phyloP scores from a whole-genome alignment of 2,113 vertebrate genomes.

The Callocephalon fimbriatum region DNA sequence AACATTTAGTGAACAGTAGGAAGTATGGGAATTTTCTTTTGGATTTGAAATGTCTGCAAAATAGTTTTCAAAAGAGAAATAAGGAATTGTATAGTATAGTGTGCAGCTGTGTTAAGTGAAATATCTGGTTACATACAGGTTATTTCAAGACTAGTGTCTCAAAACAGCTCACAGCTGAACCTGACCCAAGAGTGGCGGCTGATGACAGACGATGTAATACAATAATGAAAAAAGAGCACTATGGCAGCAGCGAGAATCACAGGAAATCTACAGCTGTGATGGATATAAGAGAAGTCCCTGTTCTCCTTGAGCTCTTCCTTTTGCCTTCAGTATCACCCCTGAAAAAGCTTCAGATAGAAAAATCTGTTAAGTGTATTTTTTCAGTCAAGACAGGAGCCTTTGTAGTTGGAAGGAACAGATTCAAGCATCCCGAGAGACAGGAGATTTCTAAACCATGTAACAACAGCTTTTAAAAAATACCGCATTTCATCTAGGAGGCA shows the following conservation, averaged over 20 bases:
- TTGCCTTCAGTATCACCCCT: not conserved
- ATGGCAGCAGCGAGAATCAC: not conserved
- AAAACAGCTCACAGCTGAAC: not conserved
- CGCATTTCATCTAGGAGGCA: not conserved
- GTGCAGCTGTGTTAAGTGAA: slow-evolving; percentile 24
- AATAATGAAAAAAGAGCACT: slow-evolving; percentile 9
- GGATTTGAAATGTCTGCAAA: not conserved
- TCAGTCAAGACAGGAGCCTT: not conserved
- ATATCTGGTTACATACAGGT: not conserved
- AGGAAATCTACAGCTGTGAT: not conserved
- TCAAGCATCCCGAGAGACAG: not conserved
- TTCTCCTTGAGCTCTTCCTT: not conserved
- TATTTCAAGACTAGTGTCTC: slow-evolving; percentile 23
- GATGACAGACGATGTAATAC: not conserved
- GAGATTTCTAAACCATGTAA: not conserved
- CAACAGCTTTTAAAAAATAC: not conserved
- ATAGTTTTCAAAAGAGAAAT: slow-evolving; percentile 39
- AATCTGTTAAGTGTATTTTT: not conserved
- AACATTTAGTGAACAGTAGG: not conserved
- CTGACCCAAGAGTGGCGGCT: not conserved
- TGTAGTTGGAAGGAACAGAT: not conserved
- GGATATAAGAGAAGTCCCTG: not conserved
- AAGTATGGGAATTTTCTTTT: not conserved
- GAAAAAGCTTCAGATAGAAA: not conserved
- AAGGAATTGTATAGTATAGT: not conserved